Evolutionary conservation across 2,888 invertebrate species (phyloP).

Genomic region (Drosophila greeni): DNA sequence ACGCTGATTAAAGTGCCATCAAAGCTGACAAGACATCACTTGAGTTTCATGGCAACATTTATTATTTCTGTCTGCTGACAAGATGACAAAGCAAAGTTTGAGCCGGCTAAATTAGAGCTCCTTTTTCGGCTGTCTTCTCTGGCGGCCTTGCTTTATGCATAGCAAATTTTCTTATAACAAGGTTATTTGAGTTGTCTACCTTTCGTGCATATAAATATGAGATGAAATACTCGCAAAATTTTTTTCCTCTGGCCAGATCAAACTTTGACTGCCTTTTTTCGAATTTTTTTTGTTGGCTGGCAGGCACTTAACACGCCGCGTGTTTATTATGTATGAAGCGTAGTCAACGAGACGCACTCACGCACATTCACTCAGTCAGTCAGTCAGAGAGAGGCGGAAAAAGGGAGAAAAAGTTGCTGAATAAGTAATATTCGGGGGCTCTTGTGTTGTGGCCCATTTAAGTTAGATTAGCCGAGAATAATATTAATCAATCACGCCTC

Average conservation of each 20-base stretch:
- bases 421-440: constrained; percentile 63
- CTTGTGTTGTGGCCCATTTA: constrained; percentile 63
- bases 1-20: constrained; percentile 3
- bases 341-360: constrained; percentile 60
- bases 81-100: constrained; percentile 30
- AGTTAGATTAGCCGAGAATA: constrained; percentile 74
- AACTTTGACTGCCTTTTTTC: constrained; percentile 22
- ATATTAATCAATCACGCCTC: constrained; percentile 74
- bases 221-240: constrained; percentile 27
- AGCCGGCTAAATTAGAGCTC: constrained; percentile 36
- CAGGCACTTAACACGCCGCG: constrained; percentile 66
- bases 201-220: constrained; percentile 43
- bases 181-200: constrained; percentile 37
- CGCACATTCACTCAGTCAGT: constrained; percentile 41
- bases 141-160: constrained; percentile 52
- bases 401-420: constrained; percentile 59
- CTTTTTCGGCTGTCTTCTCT: constrained; percentile 3
- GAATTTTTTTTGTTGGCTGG: neutral
- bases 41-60: constrained; percentile 37
- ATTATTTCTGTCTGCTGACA: constrained; percentile 45
- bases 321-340: constrained; percentile 71
- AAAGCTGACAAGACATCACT: constrained; percentile 14
- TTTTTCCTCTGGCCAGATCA: constrained; percentile 22
- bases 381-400: constrained; percentile 2
- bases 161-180: constrained; percentile 51